A percentile compares a stretch with the other conserved stretches of the same genome.
These are phyloP conservation scores for Pyralis farinalis DNA, from an alignment of 2,888 invertebrate species.

Conservation along the genomic window DNA sequence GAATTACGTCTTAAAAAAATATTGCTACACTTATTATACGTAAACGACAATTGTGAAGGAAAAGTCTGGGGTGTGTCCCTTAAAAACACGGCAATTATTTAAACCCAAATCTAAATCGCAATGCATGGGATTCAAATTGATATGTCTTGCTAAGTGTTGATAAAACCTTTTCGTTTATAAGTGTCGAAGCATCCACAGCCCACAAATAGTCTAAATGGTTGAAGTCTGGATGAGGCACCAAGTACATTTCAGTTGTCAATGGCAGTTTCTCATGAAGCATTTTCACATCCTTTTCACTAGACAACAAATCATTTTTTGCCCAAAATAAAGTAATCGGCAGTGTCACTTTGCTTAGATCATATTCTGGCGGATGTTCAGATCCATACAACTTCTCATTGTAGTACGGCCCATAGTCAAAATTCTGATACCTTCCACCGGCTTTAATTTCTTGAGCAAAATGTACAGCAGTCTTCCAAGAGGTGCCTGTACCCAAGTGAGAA, in stretches of 20 bases:
- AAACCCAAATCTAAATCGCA: slow-evolving; percentile 3
- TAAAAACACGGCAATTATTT: not conserved
- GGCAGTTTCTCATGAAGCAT: slow-evolving; percentile 69
- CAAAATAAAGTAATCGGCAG: slow-evolving; percentile 83
- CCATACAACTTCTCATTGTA: slow-evolving; percentile 80
- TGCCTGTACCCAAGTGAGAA: slow-evolving; percentile 86
- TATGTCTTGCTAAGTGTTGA: slow-evolving; percentile 34
- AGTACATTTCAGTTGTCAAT: slow-evolving; percentile 67
- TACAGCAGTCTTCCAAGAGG: slow-evolving; percentile 86
- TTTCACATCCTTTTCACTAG: slow-evolving; percentile 79
- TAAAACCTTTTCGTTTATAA: slow-evolving; percentile 80
- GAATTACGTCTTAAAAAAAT: too few relatives aligned
- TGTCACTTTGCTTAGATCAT: slow-evolving; percentile 78
- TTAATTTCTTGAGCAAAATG: slow-evolving; percentile 82
- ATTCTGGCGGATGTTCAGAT: slow-evolving; percentile 75
- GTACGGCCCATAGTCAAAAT: slow-evolving; percentile 83
- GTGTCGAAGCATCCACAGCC: slow-evolving; percentile 80
- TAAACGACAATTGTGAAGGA: too few relatives aligned
- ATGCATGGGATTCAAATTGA: not conserved
- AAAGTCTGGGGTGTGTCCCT: too few relatives aligned
- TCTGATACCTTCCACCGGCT: slow-evolving; percentile 72
- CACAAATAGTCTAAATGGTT: slow-evolving; percentile 88
- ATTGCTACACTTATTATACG: too few relatives aligned
- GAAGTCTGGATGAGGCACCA: slow-evolving; percentile 82
- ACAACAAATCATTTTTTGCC: slow-evolving; percentile 84